phyloP scores from a whole-genome alignment of 2,888 invertebrate species.

The Mythimna loreyi region DNA sequence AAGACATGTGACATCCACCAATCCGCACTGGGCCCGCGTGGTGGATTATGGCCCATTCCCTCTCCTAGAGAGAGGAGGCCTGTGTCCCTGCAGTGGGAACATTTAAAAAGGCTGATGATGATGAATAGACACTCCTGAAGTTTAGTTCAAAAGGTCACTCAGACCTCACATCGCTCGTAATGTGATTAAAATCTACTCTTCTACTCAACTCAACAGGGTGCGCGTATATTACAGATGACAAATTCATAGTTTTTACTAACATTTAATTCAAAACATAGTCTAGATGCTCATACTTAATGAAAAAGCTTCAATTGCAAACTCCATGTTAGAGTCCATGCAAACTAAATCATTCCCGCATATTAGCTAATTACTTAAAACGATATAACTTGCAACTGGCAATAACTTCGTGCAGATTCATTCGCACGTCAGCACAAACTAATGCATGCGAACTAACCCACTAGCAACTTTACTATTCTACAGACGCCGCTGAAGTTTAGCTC shows the following conservation, averaged over 20 bases:
- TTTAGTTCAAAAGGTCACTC: too few species aligned
- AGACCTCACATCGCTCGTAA: too few species aligned
- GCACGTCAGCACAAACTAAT: slow-evolving; percentile 29
- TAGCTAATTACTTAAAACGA: slow-evolving; percentile 17
- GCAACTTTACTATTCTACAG: slow-evolving; percentile 34
- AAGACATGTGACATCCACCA: too few species aligned
- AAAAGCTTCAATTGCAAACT: not conserved
- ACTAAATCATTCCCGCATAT: not conserved
- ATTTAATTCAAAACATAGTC: not conserved
- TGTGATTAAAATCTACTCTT: too few species aligned
- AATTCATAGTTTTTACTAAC: not conserved
- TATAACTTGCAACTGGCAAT: slow-evolving; percentile 20
- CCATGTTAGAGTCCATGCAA: not conserved
- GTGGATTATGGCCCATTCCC: too few species aligned
- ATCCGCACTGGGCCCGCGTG: too few species aligned
- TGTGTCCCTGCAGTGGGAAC: too few species aligned
- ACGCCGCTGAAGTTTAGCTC: slow-evolving; percentile 44
- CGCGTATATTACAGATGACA: too few species aligned
- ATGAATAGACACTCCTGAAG: too few species aligned
- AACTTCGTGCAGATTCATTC: slow-evolving; percentile 27
- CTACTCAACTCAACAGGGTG: too few species aligned
- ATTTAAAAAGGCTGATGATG: too few species aligned
- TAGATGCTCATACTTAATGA: not conserved
- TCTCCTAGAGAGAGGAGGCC: too few species aligned
- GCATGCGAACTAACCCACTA: slow-evolving; percentile 19